Base-by-base conservation (phyloP, 2,797 vertebrate species). In the Mormyrops attenuatus region DNA sequence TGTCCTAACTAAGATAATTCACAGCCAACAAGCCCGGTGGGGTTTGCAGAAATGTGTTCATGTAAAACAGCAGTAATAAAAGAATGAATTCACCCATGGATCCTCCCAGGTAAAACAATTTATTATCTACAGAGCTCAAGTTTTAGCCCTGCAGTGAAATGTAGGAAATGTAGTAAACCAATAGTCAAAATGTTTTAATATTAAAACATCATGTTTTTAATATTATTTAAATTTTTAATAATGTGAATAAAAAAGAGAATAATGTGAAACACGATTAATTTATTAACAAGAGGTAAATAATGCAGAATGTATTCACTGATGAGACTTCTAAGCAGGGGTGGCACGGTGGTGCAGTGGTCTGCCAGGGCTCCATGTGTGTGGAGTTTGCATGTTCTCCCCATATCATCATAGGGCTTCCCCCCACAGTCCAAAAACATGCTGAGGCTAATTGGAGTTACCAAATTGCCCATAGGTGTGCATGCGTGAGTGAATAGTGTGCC, bases 1-100 rank as follows among this genome's bases (percentile, higher is more conserved):
- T 57, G 89, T 90, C 90, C 90, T 92, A 90, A 91, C 91, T 90
- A 93, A 92, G 90, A 89, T 92, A 91, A 93, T 89, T 69, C 63
- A 92, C 53, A 57, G 88, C 80, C 73, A 88, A 52, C 88, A 80
- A 63, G 88, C 89, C 85, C 38, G 30, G 7, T 50, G 34, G 30
- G 66, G n/a, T 77, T 88, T 84, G 80, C 63, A 88, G n/a, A 69
- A 47, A 63, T 3, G 38, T 13, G 20, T 89, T 30, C 53, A 53
- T 90, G 50, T 73, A 50, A 88, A 85, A 88, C 26, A 73, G 53
- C 87, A 84, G 11, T 26, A 50, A 60, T 22, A 13, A 90, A 41
- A 89, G 44, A 80, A 26, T 57, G 80, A 50, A 85, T 85, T 86
- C 90, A 90, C 53, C 73, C 15, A 49, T 11, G 50, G 66, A 69